A percentile compares a stretch with the other conserved stretches of the same genome.
These are phyloP conservation scores for Agraylea sexmaculata DNA, from an alignment of 1,140 invertebrate genomes.

Conservation along the genomic window DNA sequence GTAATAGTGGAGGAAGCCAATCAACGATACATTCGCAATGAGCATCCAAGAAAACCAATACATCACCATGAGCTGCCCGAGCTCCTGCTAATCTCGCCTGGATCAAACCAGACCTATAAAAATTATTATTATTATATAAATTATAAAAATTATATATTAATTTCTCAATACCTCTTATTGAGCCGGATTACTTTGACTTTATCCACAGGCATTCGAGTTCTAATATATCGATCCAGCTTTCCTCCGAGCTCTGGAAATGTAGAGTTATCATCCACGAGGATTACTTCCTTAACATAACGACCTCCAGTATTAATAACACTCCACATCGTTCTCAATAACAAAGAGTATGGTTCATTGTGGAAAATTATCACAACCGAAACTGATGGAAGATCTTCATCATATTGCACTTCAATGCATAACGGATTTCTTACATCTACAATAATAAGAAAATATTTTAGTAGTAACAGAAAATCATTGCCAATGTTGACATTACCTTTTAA, in stretches of 20 bases:
- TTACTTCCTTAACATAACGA: slow-evolving; percentile 58
- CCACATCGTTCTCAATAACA: slow-evolving; percentile 73
- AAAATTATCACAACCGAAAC: slow-evolving; percentile 72
- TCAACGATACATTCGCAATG: too few relatives aligned
- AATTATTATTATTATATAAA: too few relatives aligned
- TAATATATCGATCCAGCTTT: slow-evolving; percentile 65
- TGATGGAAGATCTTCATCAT: slow-evolving; percentile 40
- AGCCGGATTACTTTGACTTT: slow-evolving; percentile 68
- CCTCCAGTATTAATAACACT: slow-evolving; percentile 76
- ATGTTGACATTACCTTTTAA: too few relatives aligned
- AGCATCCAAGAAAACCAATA: slow-evolving; percentile 77
- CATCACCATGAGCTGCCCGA: slow-evolving; percentile 59
- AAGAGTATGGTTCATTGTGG: slow-evolving; percentile 80
- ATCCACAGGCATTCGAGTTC: slow-evolving; percentile 47
- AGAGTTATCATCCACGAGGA: slow-evolving; percentile 84
- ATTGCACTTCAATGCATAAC: slow-evolving; percentile 33
- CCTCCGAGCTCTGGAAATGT: too few relatives aligned
- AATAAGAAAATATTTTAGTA: too few relatives aligned
- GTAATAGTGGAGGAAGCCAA: too few relatives aligned
- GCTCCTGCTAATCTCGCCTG: slow-evolving; percentile 78
- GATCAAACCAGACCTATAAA: slow-evolving; percentile 69
- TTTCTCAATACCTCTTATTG: slow-evolving; percentile 57
- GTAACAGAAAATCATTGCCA: too few relatives aligned
- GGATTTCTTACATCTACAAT: slow-evolving; percentile 42
- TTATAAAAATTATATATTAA: too few relatives aligned